Percentiles rank a stretch among this genome's conserved stretches.
phyloP scores from a whole-genome alignment of 2,113 vertebrate genomes.

The Trinectes maculatus region DNA sequence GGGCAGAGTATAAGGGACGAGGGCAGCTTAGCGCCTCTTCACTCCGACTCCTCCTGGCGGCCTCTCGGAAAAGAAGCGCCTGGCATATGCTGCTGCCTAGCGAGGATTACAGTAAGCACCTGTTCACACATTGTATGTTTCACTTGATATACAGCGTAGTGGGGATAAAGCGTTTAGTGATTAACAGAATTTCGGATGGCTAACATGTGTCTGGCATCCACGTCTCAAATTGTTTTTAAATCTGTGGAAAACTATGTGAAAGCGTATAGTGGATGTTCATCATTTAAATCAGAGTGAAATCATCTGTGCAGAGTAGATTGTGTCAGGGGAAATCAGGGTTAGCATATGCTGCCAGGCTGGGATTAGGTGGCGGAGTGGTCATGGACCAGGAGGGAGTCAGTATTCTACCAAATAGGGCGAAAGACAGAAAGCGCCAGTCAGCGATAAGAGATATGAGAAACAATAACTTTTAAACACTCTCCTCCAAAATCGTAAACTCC shows the following conservation, averaged over 20 bases:
- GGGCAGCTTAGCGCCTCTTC: conserved; percentile 56
- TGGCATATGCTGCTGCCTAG: conserved; percentile 70
- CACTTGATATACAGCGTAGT: conserved; percentile 24
- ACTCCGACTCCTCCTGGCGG: conserved; percentile 59
- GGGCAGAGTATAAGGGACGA: conserved; percentile 26
- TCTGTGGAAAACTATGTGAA: neutral
- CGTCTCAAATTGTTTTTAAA: neutral
- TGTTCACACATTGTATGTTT: conserved; percentile 52
- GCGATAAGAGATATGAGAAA: conserved; percentile 3
- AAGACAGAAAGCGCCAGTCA: neutral
- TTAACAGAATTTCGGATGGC: conserved; percentile 6
- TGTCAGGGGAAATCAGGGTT: neutral
- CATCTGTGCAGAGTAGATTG: neutral
- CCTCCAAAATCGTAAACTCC: neutral
- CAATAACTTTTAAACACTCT: neutral
- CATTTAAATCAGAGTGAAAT: neutral
- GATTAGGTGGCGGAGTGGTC: conserved; percentile 14
- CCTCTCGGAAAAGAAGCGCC: conserved; percentile 59
- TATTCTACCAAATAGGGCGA: neutral
- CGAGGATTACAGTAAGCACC: conserved; percentile 73
- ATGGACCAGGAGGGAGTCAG: neutral
- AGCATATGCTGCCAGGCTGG: conserved; percentile 9
- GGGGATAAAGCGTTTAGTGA: conserved; percentile 19
- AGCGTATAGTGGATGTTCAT: neutral
- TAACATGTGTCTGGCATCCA: conserved; percentile 2